These are phyloP conservation scores for Meiosimyza decipiens DNA, from an alignment of 2,888 invertebrate genomes.

Conservation along the genomic window DNA sequence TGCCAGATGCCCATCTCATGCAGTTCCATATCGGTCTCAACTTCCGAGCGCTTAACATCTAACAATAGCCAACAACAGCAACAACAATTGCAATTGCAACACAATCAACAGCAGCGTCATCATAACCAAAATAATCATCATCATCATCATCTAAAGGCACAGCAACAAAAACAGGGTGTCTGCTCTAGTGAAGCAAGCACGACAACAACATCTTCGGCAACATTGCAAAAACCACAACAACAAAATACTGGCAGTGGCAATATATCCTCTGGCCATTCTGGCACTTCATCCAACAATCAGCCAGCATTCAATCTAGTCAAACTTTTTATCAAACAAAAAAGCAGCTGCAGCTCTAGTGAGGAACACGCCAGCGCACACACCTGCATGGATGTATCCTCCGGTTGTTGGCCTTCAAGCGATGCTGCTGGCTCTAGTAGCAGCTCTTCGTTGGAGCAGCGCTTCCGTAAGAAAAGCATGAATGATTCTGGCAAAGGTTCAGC, in stretches of 20 bases:
- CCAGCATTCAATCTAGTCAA: conserved; percentile 86
- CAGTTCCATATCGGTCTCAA: conserved; percentile 54
- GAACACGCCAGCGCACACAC: conserved; percentile 65
- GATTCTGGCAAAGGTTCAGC: conserved; percentile 67
- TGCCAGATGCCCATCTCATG: conserved; percentile 66
- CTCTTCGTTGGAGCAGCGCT: conserved; percentile 63
- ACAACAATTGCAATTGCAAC: conserved; percentile 47
- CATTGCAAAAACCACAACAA: conserved; percentile 31
- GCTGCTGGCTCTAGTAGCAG: conserved; percentile 63
- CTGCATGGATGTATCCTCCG: conserved; percentile 82
- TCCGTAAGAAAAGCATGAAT: conserved; percentile 67
- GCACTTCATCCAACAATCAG: conserved; percentile 69
- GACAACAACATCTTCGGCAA: conserved; percentile 9
- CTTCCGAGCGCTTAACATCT: conserved; percentile 54
- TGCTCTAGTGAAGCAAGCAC: conserved; percentile 12
- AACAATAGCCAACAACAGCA: conserved; percentile 43
- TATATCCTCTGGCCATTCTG: conserved; percentile 58
- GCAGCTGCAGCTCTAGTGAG: conserved; percentile 73
- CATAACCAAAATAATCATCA: conserved; percentile 41
- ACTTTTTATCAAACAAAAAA: conserved; percentile 90
- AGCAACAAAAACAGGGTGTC: conserved; percentile 10
- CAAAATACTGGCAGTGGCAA: conserved; percentile 50
- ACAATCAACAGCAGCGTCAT: conserved; percentile 36
- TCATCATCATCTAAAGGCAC: conserved; percentile 31
- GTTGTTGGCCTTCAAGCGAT: conserved; percentile 77